phyloP scores from a whole-genome alignment of 2,888 invertebrate species.

The Dexiosoma caninum region DNA sequence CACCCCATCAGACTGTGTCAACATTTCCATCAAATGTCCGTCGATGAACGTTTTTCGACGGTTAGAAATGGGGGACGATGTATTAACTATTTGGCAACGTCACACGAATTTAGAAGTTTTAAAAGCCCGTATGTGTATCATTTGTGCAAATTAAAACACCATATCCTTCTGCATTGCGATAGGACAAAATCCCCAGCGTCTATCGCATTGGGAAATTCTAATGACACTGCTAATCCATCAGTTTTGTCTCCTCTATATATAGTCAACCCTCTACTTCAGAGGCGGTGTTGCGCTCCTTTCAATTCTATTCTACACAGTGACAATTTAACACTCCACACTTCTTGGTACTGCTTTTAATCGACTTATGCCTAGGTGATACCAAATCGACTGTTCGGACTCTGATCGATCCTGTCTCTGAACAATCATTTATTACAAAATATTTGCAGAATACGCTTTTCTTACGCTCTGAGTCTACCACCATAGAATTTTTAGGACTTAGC shows the following conservation, averaged over 20 bases:
- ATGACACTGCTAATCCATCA: too few relatives aligned
- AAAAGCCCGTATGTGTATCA: too few relatives aligned
- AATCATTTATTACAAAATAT: not conserved
- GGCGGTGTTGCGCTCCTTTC: not conserved
- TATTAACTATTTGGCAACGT: too few relatives aligned
- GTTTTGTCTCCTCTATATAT: not conserved
- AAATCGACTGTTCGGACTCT: too few relatives aligned
- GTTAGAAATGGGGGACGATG: not conserved
- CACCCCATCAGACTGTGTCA: too few relatives aligned
- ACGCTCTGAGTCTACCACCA: too few relatives aligned
- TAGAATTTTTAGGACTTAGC: too few relatives aligned
- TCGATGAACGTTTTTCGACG: not conserved
- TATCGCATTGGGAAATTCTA: not conserved
- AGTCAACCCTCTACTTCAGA: not conserved
- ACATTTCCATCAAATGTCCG: not conserved
- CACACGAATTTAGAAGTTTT: too few relatives aligned
- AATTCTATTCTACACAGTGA: not conserved
- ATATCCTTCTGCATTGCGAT: not conserved
- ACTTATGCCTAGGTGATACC: not conserved
- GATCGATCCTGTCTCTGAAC: not conserved
- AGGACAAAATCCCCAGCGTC: not conserved
- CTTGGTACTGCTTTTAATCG: not conserved
- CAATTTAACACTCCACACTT: not conserved
- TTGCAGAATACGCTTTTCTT: too few relatives aligned
- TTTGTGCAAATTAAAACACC: too few relatives aligned